Percentiles rank a stretch among this genome's conserved stretches.
Conservation (phyloP, 2,797 vertebrate species). For the Coregonus ussuriensis region DNA sequence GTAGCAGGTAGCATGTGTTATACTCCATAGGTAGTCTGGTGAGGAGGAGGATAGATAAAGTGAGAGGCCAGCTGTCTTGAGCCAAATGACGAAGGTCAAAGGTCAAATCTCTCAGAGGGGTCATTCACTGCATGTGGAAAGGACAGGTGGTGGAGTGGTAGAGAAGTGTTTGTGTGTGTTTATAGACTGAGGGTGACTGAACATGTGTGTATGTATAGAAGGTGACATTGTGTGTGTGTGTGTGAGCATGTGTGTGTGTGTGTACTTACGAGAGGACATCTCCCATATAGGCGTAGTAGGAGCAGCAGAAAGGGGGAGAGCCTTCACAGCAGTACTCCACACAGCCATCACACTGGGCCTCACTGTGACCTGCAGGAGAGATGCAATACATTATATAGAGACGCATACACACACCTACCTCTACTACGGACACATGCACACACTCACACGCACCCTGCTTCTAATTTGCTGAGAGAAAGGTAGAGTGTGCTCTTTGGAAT, state of each 20-base stretch:
- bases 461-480: too few relatives aligned
- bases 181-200: background rate
- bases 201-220: background rate
- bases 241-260: conserved; percentile 15
- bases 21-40: background rate
- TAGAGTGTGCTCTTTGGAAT: too few relatives aligned
- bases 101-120: conserved; percentile 32
- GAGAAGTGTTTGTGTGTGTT: background rate
- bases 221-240: conserved; percentile 4
- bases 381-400: conserved; percentile 23
- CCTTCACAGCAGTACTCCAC: conserved; percentile 91
- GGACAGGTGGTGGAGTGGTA: conserved; percentile 41
- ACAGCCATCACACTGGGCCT: conserved; percentile 86
- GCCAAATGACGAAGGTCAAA: conserved; percentile 6
- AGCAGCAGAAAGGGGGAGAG: conserved; percentile 87
- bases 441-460: too few relatives aligned
- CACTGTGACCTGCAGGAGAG: conserved; percentile 74
- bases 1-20: background rate
- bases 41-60: background rate
- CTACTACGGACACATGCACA: background rate
- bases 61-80: conserved; percentile 36
- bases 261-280: conserved; percentile 89
- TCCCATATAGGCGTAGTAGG: conserved; percentile 91
- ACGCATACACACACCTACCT: conserved; percentile 12
- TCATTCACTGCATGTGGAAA: conserved; percentile 8